Conservation (phyloP, 2,888 invertebrate genomes). For the Trissoscelio sp. region DNA sequence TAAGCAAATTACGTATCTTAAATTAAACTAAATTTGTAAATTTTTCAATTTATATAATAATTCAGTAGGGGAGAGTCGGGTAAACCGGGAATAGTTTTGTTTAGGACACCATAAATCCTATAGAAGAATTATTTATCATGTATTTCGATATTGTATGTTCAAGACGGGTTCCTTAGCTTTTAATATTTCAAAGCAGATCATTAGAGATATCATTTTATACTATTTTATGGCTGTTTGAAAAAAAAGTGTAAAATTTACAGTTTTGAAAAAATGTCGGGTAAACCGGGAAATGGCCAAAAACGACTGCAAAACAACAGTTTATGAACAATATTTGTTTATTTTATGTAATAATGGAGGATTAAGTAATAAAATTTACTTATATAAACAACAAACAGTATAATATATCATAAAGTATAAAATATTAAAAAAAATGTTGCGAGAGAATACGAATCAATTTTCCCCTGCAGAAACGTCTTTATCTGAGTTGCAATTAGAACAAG, state of each 20-base stretch:
- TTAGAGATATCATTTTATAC: constrained; percentile 8
- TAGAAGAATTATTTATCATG: too few relatives aligned
- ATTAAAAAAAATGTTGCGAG: not conserved
- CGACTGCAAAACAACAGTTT: not conserved
- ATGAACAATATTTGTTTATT: constrained; percentile 13
- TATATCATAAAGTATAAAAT: not conserved
- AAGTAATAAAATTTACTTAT: constrained; percentile 7
- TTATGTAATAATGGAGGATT: constrained; percentile 4
- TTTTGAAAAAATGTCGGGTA: constrained; percentile 16
- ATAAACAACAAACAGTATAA: constrained; percentile 1
- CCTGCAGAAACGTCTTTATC: too few relatives aligned
- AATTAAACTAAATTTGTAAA: too few relatives aligned
- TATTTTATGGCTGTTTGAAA: constrained; percentile 12
- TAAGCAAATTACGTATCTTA: too few relatives aligned
- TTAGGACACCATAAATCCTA: too few relatives aligned
- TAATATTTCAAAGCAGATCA: constrained; percentile 7
- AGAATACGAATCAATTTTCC: too few relatives aligned
- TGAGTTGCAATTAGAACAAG: constrained; percentile 1
- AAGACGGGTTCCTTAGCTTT: too few relatives aligned
- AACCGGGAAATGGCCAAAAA: not conserved
- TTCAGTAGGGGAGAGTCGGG: too few relatives aligned
- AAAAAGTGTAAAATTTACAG: constrained; percentile 2
- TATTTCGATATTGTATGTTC: too few relatives aligned
- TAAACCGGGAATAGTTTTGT: too few relatives aligned
- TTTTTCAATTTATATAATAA: too few relatives aligned